Base-by-base conservation (phyloP, 2,888 invertebrate genomes). In the Agrochola lychnidis region DNA sequence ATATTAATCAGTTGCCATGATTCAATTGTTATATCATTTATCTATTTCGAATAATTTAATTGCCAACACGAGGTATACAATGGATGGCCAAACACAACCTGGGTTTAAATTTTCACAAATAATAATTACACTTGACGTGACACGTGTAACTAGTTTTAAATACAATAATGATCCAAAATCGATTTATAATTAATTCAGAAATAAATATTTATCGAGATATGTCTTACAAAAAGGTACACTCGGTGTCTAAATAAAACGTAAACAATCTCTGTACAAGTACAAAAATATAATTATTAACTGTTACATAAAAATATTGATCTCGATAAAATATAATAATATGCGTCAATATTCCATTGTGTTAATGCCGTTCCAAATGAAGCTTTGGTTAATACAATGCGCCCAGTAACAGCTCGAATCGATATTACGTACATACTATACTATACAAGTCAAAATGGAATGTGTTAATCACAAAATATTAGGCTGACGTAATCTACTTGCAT, bases 251-350 rank as follows among this genome's bases (percentile, higher is more conserved):
- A 90, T 88, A 91, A 92, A 88, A 89, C 88, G 89, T 90, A 91
- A 91, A 91, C 88, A 91, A 91, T 93, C 89, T 94, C 94, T 95
- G 92, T 95, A 95, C 94, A 95, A 76, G 92, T 95, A 95, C 90
- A 95, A 95, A 95, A 95, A 95, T 95, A 95, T 94, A 30, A 30
- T 30, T 30, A 88, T 82, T 93, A 94, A 93, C 90, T 92, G 93
- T 93, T 87, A 82, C 90, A 90, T 89, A 92, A 93, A 92, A 94
- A 94, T 94, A 95, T 94, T 92, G 92, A 89, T 91, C 90, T 92
- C 85, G 87, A 89, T 90, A 90, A 90, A 90, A 87, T 90, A 89
- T 88, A 89, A 89, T 88, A 89, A 90, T 89, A 88, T 72, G 69
- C 30, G 88, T 89, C 89, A 83, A 87, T 90, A 88, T 84, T 85